A percentile compares a stretch with the other conserved stretches of the same genome.
Evolutionary conservation across 2,888 invertebrate species (phyloP).

Genomic region (Diabrotica balteata): DNA sequence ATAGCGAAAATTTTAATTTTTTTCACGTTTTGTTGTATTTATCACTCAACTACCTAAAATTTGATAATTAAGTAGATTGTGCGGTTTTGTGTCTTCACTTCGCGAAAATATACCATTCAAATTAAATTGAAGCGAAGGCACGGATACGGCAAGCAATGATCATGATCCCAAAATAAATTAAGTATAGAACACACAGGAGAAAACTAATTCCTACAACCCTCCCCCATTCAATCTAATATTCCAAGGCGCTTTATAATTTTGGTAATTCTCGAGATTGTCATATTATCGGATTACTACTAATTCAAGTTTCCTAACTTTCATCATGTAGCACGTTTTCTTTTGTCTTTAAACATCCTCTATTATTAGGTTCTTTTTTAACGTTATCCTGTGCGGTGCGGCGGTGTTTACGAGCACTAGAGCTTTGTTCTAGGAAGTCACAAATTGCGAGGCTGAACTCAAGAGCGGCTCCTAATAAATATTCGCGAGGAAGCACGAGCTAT

Average conservation of each 20-base stretch:
- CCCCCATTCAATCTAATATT: no score
- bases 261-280: neutral
- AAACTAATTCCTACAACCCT: no score
- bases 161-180: no score
- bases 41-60: neutral
- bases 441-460: neutral
- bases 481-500: no score
- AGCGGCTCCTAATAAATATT: neutral
- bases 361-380: neutral
- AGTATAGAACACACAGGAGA: no score
- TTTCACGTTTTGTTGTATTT: no score
- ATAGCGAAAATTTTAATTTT: no score
- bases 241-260: neutral
- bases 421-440: neutral
- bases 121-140: no score
- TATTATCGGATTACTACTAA: neutral
- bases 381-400: neutral
- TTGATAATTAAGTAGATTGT: neutral
- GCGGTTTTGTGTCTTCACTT: no score
- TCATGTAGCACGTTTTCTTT: slow-evolving; percentile 1
- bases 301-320: neutral
- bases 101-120: no score
- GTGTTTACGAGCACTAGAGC: neutral
- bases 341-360: slow-evolving; percentile 5
- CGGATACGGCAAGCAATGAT: no score